Conservation (phyloP, 1,140 invertebrate genomes). For the Danaus plexippus region DNA sequence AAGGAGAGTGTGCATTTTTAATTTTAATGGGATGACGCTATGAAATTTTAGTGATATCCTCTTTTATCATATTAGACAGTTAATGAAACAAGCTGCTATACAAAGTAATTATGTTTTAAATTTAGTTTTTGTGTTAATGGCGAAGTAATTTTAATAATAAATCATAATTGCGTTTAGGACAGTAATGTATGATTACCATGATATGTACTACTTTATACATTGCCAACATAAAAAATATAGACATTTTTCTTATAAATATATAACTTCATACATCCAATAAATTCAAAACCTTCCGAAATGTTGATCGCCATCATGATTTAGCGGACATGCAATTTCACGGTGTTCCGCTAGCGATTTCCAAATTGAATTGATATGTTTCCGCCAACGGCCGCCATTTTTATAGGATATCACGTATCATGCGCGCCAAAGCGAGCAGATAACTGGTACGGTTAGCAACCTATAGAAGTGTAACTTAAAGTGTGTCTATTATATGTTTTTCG, state of each 20-base stretch:
- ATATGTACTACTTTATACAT: too few species aligned
- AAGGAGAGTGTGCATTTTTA: slow-evolving; percentile 56
- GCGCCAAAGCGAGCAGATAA: slow-evolving; percentile 49
- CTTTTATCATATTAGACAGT: slow-evolving; percentile 56
- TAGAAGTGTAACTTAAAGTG: not conserved
- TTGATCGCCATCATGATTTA: slow-evolving; percentile 62
- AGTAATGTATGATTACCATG: too few species aligned
- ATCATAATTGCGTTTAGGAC: too few species aligned
- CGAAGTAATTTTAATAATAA: too few species aligned
- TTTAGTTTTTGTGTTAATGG: too few species aligned
- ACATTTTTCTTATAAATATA: too few species aligned
- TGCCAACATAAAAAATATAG: too few species aligned
- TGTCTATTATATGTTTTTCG: not conserved
- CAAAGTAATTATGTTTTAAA: too few species aligned
- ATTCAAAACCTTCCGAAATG: slow-evolving; percentile 49
- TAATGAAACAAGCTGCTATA: slow-evolving; percentile 38
- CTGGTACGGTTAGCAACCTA: slow-evolving; percentile 31
- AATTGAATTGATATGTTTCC: slow-evolving; percentile 69
- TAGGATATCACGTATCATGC: slow-evolving; percentile 53
- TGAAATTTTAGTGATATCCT: slow-evolving; percentile 58
- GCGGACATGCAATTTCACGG: slow-evolving; percentile 47
- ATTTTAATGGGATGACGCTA: slow-evolving; percentile 56
- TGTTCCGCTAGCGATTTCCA: slow-evolving; percentile 38
- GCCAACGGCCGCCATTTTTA: slow-evolving; percentile 57
- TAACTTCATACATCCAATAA: slow-evolving; percentile 35